Evolutionary conservation across 2,888 invertebrate genomes (phyloP).

Genomic region (Spisula solida): DNA sequence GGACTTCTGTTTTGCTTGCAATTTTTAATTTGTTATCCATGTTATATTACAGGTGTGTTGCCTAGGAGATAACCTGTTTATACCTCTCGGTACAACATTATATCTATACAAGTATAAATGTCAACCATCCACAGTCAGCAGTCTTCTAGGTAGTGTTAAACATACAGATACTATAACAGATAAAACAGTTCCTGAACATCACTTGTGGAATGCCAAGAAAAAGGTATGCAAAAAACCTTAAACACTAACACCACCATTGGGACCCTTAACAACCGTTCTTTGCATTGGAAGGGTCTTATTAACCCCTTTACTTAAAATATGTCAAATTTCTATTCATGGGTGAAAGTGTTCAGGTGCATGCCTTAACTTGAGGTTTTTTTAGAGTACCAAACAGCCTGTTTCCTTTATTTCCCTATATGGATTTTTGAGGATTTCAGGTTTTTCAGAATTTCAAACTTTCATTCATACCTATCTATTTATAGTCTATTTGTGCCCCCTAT

Average conservation of each 20-base stretch:
- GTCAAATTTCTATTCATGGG: no score
- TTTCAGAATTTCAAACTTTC: no score
- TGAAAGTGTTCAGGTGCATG: no score
- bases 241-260: not conserved
- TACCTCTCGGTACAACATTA: conserved; percentile 69
- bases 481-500: no score
- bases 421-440: no score
- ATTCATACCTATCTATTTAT: no score
- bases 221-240: conserved; percentile 37
- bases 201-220: conserved; percentile 48
- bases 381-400: no score
- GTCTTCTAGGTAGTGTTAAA: conserved; percentile 65
- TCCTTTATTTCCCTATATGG: no score
- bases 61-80: conserved; percentile 67
- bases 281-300: not conserved
- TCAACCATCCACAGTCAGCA: conserved; percentile 72
- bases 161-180: not conserved
- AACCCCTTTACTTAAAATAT: no score
- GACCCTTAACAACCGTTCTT: not conserved
- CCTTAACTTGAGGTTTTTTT: no score
- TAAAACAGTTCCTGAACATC: conserved; percentile 30
- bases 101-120: conserved; percentile 71
- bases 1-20: no score
- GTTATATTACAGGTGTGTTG: conserved; percentile 66
- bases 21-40: not conserved